phyloP scores from a whole-genome alignment of 2,888 invertebrate species.

The Kuschelorhynchus macadamiae region DNA sequence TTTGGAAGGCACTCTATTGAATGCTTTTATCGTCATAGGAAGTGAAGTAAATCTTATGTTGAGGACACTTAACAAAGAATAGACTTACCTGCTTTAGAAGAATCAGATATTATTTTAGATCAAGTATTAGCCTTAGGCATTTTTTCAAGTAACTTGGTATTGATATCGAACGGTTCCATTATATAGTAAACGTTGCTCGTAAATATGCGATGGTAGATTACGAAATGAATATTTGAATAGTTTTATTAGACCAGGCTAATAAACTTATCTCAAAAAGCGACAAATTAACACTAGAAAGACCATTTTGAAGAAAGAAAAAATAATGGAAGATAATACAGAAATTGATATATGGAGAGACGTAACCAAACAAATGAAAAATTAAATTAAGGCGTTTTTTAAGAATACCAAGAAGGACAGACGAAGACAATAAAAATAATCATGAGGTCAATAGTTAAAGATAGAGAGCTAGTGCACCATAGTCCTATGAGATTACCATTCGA shows the following conservation, averaged over 20 bases:
- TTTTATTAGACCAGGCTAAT: slow-evolving; percentile 47
- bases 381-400: too few relatives aligned
- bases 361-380: slow-evolving; percentile 5
- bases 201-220: slow-evolving; percentile 19
- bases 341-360: not conserved
- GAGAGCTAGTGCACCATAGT: slow-evolving; percentile 47
- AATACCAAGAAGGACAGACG: slow-evolving; percentile 17
- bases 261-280: slow-evolving; percentile 24
- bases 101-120: too few relatives aligned
- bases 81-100: slow-evolving; percentile 39
- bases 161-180: slow-evolving; percentile 36
- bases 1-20: slow-evolving; percentile 12
- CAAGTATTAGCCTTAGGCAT: slow-evolving; percentile 40
- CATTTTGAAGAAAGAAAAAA: not conserved
- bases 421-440: slow-evolving; percentile 6
- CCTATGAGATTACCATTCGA: slow-evolving; percentile 49
- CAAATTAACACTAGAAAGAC: slow-evolving; percentile 11
- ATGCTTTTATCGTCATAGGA: slow-evolving; percentile 50
- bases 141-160: slow-evolving; percentile 25
- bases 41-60: slow-evolving; percentile 40
- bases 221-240: slow-evolving; percentile 26
- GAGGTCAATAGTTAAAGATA: slow-evolving; percentile 29
- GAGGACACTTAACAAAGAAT: not conserved
- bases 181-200: slow-evolving; percentile 45
- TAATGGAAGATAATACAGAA: slow-evolving; percentile 11